phyloP scores from a whole-genome alignment of 2,888 invertebrate genomes.

The Mesoligia furuncula region DNA sequence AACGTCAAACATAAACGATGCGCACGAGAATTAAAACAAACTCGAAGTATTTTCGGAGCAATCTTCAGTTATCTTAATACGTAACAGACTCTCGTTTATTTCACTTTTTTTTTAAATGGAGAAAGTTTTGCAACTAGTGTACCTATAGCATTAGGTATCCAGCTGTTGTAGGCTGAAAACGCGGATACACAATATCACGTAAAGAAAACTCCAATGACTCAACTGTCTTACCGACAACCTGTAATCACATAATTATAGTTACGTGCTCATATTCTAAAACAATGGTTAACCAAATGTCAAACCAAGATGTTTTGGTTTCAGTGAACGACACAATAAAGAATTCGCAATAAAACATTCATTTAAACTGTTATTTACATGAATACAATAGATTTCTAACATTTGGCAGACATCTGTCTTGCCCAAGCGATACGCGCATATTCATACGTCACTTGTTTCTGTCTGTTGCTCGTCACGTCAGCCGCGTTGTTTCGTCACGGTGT shows the following conservation, averaged over 20 bases:
- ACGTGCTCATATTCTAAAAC: background rate
- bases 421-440: too few relatives aligned
- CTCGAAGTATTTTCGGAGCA: slow-evolving; percentile 7
- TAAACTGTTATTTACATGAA: slow-evolving; percentile 21
- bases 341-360: slow-evolving; percentile 4
- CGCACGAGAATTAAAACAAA: background rate
- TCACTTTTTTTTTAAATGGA: background rate
- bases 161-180: background rate
- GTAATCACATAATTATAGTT: too few relatives aligned
- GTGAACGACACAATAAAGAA: background rate
- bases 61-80: background rate
- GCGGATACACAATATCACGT: background rate
- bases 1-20: background rate
- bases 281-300: background rate
- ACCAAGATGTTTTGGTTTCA: slow-evolving; percentile 16
- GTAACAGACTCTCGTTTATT: background rate
- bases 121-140: too few relatives aligned
- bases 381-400: slow-evolving; percentile 9
- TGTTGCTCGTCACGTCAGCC: too few relatives aligned
- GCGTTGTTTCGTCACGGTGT: too few relatives aligned
- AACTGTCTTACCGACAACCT: background rate
- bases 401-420: slow-evolving; percentile 14
- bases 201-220: background rate
- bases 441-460: too few relatives aligned
- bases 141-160: background rate